These are phyloP conservation scores for Papilio gigon DNA, from an alignment of 2,888 invertebrate species.

Conservation along the genomic window DNA sequence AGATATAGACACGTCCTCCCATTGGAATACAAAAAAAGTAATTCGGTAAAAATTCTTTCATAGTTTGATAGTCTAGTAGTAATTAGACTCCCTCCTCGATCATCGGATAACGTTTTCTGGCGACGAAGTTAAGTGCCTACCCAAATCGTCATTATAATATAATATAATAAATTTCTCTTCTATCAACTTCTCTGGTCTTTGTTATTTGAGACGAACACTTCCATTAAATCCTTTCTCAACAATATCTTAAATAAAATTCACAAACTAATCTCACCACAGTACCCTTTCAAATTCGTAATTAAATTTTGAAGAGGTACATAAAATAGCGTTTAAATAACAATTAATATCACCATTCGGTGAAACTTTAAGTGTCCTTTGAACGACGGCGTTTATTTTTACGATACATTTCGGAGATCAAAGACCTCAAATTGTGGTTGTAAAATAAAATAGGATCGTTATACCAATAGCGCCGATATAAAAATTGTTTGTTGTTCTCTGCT, in stretches of 20 bases:
- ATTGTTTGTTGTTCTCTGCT: constrained; percentile 11
- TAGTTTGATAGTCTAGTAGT: no score
- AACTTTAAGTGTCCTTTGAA: constrained; percentile 3
- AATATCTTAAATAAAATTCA: constrained; percentile 1
- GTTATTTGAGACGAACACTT: neutral
- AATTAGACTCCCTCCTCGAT: no score
- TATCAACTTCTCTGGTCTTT: neutral
- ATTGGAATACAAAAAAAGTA: no score
- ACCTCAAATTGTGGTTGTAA: constrained; percentile 8
- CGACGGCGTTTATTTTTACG: constrained; percentile 19
- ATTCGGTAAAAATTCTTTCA: no score
- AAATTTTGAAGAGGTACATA: constrained; percentile 12
- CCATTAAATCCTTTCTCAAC: constrained; percentile 2
- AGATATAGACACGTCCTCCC: no score
- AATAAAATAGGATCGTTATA: constrained; percentile 11
- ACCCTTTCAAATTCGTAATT: constrained; percentile 14
- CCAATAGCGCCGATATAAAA: neutral
- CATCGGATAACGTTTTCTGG: no score
- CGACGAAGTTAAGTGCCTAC: neutral
- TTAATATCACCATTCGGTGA: constrained; percentile 13
- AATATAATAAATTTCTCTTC: neutral
- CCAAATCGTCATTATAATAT: neutral
- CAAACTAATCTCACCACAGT: constrained; percentile 3
- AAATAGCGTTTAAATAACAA: constrained; percentile 15
- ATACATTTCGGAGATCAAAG: constrained; percentile 21